Base-by-base conservation (phyloP, 2,113 vertebrate genomes). In the Grallaria varia region DNA sequence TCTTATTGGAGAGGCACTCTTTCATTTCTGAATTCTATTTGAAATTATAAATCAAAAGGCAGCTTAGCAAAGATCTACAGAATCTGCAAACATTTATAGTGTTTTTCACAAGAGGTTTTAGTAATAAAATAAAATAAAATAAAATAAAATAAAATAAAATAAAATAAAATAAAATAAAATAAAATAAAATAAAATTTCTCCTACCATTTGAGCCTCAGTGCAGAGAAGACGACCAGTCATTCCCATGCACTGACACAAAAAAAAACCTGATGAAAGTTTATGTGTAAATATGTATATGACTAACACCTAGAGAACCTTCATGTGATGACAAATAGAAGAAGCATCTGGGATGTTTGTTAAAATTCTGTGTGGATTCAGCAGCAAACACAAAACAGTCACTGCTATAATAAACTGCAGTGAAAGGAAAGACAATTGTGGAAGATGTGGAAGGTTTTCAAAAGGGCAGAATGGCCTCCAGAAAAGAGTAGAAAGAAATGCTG, bases 1-100 rank as follows among this genome's bases (percentile, higher is more conserved):
- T 90, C 27, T 49, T 59, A 53, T 24, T n/a, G 22, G 14, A 86
- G 30, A 14, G 9, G 12, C 45, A 72, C 64, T 87, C 84, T 87
- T 96, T 93, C 71, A 89, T 95, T 95, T 96, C 78, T 87, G 85
- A 96, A 97, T 97, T 97, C 95, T 74, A 91, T 97, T 92, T 96
- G 95, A 97, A 98, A 96, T 90, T 77, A 78, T 75, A 92, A 96
- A 97, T 96, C 94, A 97, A 96, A 97, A 90, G 77, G 22, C 72
- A 71, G 28, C 59, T 93, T 97, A 97, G 80, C 28, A 94, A 93
- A 69, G 58, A 74, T 45, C 53, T 89, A 86, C 60, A 84, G 85
- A 95, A 85, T 73, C 42, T 93, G 82, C 52, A 92, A 93, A 53
- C 25, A 62, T 50, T 88, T 39, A 56, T 2, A 56, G 28, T 40